phyloP scores from a whole-genome alignment of 2,797 vertebrate genomes.

The Petrocephalus sullivani region DNA sequence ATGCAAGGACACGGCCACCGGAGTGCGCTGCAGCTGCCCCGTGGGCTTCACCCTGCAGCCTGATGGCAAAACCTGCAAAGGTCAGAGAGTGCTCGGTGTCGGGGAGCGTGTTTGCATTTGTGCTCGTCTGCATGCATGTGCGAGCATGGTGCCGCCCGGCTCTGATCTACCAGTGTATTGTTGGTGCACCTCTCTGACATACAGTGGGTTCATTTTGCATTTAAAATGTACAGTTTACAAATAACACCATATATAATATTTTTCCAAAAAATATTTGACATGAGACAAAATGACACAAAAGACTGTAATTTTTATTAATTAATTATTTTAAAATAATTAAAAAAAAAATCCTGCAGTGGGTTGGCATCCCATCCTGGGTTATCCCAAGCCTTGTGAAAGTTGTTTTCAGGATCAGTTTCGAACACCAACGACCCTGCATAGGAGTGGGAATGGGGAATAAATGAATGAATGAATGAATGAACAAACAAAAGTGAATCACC shows the following conservation, averaged over 20 bases:
- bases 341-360: background rate
- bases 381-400: background rate
- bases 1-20: slow-evolving; percentile 93
- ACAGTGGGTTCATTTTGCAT: background rate
- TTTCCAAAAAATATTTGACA: background rate
- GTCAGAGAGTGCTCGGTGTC: slow-evolving; percentile 60
- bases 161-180: background rate
- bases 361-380: background rate
- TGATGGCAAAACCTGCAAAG: slow-evolving; percentile 98
- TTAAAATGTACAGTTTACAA: background rate
- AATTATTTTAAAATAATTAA: background rate
- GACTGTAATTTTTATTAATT: background rate
- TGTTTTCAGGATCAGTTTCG: background rate
- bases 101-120: background rate
- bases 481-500: background rate
- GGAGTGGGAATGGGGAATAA: background rate
- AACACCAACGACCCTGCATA: background rate
- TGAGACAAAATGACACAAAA: background rate
- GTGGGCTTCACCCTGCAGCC: slow-evolving; percentile 94
- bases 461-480: background rate
- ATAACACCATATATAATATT: background rate
- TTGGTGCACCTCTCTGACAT: background rate
- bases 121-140: background rate
- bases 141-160: background rate
- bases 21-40: slow-evolving; percentile 93